Evolutionary conservation across 1,140 invertebrate genomes (phyloP).

Genomic region (Drosophila kikkawai): DNA sequence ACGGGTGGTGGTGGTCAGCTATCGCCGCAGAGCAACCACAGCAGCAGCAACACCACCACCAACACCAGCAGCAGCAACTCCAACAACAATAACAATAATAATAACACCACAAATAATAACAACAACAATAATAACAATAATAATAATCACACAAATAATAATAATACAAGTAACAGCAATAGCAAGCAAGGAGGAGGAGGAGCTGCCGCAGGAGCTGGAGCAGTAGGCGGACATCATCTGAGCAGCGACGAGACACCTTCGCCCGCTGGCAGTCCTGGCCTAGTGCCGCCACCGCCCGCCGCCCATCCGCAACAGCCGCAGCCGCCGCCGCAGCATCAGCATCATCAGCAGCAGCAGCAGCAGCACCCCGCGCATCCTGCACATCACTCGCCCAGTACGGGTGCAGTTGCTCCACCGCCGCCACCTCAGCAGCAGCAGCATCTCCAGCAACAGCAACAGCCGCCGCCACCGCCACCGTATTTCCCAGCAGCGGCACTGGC

Average conservation of each 20-base stretch:
- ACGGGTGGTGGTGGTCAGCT: slow-evolving; percentile 61
- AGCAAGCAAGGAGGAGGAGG: slow-evolving; percentile 27
- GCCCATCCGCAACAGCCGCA: slow-evolving; percentile 25
- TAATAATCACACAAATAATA: slow-evolving; percentile 39
- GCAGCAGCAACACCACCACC: slow-evolving; percentile 66
- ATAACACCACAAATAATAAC: slow-evolving; percentile 51
- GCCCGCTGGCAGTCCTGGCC: slow-evolving; percentile 24
- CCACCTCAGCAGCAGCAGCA: slow-evolving; percentile 47
- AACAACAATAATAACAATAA: slow-evolving; percentile 49
- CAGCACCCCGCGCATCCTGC: slow-evolving; percentile 40
- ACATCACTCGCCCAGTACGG: slow-evolving; percentile 65
- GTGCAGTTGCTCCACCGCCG: slow-evolving; percentile 29
- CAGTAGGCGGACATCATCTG: slow-evolving; percentile 19
- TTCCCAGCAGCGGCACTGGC: slow-evolving; percentile 89
- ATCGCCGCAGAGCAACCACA: slow-evolving; percentile 71
- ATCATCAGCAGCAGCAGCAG: slow-evolving; percentile 42
- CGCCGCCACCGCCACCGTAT: slow-evolving; percentile 86
- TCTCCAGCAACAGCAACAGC: slow-evolving; percentile 45
- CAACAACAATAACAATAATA: slow-evolving; percentile 64
- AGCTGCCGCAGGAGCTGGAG: slow-evolving; percentile 4
- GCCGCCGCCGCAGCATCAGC: slow-evolving; percentile 59
- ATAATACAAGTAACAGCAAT: slow-evolving; percentile 55
- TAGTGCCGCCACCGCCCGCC: slow-evolving; percentile 26
- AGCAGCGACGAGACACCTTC: slow-evolving; percentile 45
- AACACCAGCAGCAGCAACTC: slow-evolving; percentile 62